Evolutionary conservation across 2,797 vertebrate species (phyloP).

Genomic region (Neopelma chrysocephalum): DNA sequence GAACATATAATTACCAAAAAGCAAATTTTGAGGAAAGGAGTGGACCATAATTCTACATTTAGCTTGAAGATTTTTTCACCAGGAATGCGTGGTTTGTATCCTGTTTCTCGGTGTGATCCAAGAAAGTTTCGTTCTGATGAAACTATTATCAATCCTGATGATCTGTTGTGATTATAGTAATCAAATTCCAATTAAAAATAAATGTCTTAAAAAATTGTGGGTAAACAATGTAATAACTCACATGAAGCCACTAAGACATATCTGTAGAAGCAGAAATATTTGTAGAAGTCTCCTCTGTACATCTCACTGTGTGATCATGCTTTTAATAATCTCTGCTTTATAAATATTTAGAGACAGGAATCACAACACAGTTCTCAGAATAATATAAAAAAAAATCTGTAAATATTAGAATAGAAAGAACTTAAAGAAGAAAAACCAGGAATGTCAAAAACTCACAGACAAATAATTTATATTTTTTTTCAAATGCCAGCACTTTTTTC

Average conservation of each 20-base stretch:
- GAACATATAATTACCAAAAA: neutral
- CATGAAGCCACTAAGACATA: neutral
- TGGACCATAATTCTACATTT: neutral
- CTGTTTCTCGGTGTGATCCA: neutral
- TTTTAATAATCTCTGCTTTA: neutral
- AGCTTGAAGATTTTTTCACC: neutral
- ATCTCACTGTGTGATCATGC: neutral
- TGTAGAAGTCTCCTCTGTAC: neutral
- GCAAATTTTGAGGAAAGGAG: neutral
- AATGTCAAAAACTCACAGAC: neutral
- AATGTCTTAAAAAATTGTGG: neutral
- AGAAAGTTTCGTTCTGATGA: neutral
- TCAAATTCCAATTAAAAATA: neutral
- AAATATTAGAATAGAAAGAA: neutral
- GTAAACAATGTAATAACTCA: neutral
- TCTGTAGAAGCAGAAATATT: neutral
- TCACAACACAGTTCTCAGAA: neutral
- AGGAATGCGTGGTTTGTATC: neutral
- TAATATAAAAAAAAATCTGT: neutral
- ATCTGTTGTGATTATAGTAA: neutral
- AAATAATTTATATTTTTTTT: neutral
- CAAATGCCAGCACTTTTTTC: neutral
- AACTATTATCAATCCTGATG: neutral
- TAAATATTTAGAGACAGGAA: neutral
- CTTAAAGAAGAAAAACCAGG: neutral